phyloP scores from a whole-genome alignment of 2,797 vertebrate genomes.

The Nothura maculosa region DNA sequence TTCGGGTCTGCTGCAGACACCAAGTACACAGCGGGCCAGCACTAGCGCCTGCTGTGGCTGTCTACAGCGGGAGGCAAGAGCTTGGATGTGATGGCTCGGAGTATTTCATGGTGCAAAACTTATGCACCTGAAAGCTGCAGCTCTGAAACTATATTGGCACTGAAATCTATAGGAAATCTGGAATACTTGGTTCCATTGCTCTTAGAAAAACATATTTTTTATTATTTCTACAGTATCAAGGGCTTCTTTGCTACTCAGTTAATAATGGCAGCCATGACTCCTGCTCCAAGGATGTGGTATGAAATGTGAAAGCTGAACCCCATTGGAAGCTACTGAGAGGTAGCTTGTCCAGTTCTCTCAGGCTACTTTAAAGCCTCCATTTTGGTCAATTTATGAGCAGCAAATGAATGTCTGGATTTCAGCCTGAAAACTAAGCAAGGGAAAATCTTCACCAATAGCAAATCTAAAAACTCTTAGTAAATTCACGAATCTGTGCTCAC shows the following conservation, averaged over 20 bases:
- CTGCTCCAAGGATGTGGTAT: neutral
- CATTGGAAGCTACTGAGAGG: neutral
- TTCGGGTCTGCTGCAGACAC: neutral
- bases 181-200: neutral
- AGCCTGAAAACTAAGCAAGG: too few species aligned
- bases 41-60: too few species aligned
- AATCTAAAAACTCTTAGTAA: neutral
- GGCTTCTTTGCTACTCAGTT: neutral
- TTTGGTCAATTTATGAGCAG: neutral
- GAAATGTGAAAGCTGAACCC: neutral
- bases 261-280: neutral
- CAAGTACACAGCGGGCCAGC: neutral
- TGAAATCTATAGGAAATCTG: neutral
- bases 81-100: neutral
- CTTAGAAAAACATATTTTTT: neutral
- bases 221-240: accelerated
- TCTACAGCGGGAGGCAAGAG: neutral
- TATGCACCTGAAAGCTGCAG: accelerated
- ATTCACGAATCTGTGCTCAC: neutral
- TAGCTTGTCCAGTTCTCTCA: neutral
- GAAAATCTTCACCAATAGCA: neutral
- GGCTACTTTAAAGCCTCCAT: neutral
- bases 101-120: accelerated
- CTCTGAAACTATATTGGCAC: neutral
- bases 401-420: neutral